These are phyloP conservation scores for Campylomormyrus numenius DNA, from an alignment of 2,113 vertebrate species.

Conservation along the genomic window DNA sequence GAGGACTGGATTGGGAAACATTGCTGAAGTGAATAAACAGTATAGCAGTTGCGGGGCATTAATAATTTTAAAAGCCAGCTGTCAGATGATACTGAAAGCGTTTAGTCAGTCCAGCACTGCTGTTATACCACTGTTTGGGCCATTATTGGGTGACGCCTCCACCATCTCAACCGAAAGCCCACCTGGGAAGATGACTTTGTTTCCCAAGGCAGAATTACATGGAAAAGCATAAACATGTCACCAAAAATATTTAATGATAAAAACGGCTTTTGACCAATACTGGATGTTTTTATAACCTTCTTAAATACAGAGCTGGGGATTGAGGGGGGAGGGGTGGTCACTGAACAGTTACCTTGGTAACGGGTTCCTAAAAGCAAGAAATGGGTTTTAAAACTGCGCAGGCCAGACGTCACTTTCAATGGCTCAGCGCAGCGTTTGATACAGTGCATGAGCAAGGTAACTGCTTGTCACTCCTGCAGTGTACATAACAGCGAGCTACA, in stretches of 20 bases:
- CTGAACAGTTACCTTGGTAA: background rate
- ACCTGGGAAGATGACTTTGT: background rate
- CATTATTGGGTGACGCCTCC: background rate
- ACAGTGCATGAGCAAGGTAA: background rate
- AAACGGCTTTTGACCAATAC: background rate
- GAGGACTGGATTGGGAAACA: background rate
- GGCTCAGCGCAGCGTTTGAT: background rate
- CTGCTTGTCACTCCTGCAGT: background rate
- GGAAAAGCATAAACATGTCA: background rate
- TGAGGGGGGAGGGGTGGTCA: background rate
- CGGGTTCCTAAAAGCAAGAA: background rate
- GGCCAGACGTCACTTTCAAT: background rate
- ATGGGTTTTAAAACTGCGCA: background rate
- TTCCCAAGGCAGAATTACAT: background rate
- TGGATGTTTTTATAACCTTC: background rate
- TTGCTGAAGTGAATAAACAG: background rate
- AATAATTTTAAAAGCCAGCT: background rate
- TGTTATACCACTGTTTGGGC: background rate
- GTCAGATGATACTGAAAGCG: background rate
- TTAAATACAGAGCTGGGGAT: background rate
- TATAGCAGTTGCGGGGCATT: background rate
- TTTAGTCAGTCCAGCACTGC: background rate
- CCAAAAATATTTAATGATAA: background rate
- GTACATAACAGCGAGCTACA: background rate
- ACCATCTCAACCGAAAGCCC: background rate